Conservation (phyloP, 2,113 vertebrate genomes). For the Hippolais icterina region DNA sequence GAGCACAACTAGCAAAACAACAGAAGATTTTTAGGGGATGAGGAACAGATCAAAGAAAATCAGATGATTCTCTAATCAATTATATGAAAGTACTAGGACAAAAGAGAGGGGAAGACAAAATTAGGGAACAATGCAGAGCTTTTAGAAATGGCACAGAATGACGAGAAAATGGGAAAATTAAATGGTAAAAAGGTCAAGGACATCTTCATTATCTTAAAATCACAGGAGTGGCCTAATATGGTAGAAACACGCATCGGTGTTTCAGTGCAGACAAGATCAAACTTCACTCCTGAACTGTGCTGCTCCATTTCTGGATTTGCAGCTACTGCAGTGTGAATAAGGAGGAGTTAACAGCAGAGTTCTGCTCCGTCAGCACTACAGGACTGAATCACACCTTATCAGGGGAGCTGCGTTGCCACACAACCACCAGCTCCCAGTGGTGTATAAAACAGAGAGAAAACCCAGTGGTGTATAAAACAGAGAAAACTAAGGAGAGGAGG, state of each 20-base stretch:
- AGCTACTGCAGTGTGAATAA: not conserved
- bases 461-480: not conserved
- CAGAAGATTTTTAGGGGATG: not conserved
- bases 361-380: not conserved
- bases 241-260: not conserved
- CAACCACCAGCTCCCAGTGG: not conserved
- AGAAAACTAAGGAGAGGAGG: not conserved
- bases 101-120: not conserved
- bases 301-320: not conserved
- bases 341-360: not conserved
- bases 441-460: not conserved
- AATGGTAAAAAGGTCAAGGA: not conserved
- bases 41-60: not conserved
- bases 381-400: not conserved
- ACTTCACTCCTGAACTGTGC: not conserved
- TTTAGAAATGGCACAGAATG: not conserved
- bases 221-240: not conserved
- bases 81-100: not conserved
- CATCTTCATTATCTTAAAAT: not conserved
- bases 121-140: not conserved
- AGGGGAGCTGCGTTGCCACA: not conserved
- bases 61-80: not conserved
- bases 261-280: not conserved
- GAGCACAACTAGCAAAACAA: not conserved
- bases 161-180: not conserved